A percentile compares a stretch with the other conserved stretches of the same genome.
These are phyloP conservation scores for Corythucha ciliata DNA, from an alignment of 2,888 invertebrate genomes.

Conservation along the genomic window DNA sequence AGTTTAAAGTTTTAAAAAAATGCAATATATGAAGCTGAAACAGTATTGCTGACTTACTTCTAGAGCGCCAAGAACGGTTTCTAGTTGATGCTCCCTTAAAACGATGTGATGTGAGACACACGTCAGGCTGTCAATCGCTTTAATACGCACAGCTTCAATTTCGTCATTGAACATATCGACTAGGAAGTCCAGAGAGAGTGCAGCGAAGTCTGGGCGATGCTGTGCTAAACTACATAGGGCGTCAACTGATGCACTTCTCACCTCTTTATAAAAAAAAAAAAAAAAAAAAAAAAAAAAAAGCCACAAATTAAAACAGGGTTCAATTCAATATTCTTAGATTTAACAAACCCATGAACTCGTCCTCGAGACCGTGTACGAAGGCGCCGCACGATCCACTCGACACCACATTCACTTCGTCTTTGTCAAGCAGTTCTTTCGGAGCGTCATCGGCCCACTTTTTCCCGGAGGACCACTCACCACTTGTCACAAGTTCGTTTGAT, in stretches of 20 bases:
- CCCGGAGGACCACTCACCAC: conserved; percentile 86
- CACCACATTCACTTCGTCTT: conserved; percentile 67
- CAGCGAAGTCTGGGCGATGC: conserved; percentile 74
- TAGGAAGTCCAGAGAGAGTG: conserved; percentile 83
- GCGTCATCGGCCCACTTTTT: conserved; percentile 81
- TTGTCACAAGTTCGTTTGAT: conserved; percentile 68
- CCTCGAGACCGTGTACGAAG: conserved; percentile 95
- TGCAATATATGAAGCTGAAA: conserved; percentile 3
- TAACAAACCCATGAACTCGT: conserved; percentile 78
- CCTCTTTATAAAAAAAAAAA: conserved; percentile 51
- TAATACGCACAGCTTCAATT: conserved; percentile 90
- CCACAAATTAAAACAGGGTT: background rate
- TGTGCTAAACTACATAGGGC: conserved; percentile 83
- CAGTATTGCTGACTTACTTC: conserved; percentile 49
- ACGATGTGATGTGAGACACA: conserved; percentile 81
- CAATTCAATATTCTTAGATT: background rate
- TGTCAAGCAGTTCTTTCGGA: conserved; percentile 63
- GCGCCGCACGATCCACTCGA: conserved; percentile 95
- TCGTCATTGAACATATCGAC: conserved; percentile 99
- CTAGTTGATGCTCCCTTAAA: conserved; percentile 88
- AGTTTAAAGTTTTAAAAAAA: conserved; percentile 12
- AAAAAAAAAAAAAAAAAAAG: background rate
- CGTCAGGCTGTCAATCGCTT: conserved; percentile 87
- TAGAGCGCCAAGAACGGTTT: conserved; percentile 88
- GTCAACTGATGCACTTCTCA: conserved; percentile 87